Base-by-base conservation (phyloP, 2,797 vertebrate species). In the Pangasius larnaudii region DNA sequence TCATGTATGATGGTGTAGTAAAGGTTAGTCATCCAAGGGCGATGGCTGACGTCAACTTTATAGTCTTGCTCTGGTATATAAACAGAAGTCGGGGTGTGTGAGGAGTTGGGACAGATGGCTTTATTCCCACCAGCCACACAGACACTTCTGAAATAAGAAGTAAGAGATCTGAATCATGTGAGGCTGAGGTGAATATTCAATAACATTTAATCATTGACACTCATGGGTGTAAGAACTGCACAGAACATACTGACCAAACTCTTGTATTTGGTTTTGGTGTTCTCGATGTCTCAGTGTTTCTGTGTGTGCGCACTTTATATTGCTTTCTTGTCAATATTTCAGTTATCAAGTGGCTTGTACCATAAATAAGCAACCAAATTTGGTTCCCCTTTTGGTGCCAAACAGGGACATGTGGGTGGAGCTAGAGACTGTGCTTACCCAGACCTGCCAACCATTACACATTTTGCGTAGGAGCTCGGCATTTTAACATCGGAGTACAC, bases 21-120 rank as follows among this genome's bases (percentile, higher is more conserved):
- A 84, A 84, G 87, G 81, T 85, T 88, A 88, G 72, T 88, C 87
- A 88, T 88, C 51, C 5, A 24, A 67, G 42, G 59, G 46, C 46
- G 42, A 88, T 30, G 61, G 27, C 72, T 85, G 87, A 85, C 72
- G 74, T 88, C 74, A 69, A 69, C 61, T 58, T 69, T 84, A 85
- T 59, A 78, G 63, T 30, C 75, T 74, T 69, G 81, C 9, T 78
- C 81, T 42, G 51, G 46, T 88, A 33, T 77, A 65, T 77, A 56
- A 88, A 88, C 87, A 88, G 42, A 71, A 63, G 81, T 84, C 33
- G 4, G 81, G 19, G 71, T 67, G 81, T 85, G 63, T 63, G 59
- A 63, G 58, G 56, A 61, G 36, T 39, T 5, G 36, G 56, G 78
- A 27, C 36, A 39, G 33, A 61, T 42, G 61, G 59, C 51, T 67